Evolutionary conservation across 2,113 vertebrate species (phyloP).

Genomic region (Trogon melanurus): DNA sequence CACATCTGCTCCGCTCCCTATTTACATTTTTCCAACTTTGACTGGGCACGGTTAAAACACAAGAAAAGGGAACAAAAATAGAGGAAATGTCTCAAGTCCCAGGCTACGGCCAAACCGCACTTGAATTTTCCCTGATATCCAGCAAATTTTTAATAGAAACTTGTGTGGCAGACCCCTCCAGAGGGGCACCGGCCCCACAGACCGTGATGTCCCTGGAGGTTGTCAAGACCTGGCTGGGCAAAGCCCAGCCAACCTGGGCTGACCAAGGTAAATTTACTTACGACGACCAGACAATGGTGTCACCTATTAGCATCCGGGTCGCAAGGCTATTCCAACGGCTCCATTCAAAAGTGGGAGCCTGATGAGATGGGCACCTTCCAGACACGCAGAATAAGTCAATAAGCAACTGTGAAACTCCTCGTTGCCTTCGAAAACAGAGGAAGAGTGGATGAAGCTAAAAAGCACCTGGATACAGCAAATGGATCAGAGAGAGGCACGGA

Average conservation of each 20-base stretch:
- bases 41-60: background rate
- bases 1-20: background rate
- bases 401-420: background rate
- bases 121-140: background rate
- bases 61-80: background rate
- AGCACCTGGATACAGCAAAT: background rate
- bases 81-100: background rate
- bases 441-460: background rate
- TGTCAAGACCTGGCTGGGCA: background rate
- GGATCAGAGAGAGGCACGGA: background rate
- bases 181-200: background rate
- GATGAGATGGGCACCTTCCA: background rate
- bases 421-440: background rate
- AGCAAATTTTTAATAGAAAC: background rate
- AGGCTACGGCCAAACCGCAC: background rate
- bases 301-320: background rate
- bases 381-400: background rate
- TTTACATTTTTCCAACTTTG: background rate
- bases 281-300: background rate
- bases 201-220: no score
- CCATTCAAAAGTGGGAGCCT: background rate
- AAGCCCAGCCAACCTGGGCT: background rate
- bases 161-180: fast-evolving
- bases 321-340: background rate
- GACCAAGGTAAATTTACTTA: background rate